These are phyloP conservation scores for Damaliscus lunatus DNA, from an alignment of 2,113 vertebrate species.

Conservation along the genomic window DNA sequence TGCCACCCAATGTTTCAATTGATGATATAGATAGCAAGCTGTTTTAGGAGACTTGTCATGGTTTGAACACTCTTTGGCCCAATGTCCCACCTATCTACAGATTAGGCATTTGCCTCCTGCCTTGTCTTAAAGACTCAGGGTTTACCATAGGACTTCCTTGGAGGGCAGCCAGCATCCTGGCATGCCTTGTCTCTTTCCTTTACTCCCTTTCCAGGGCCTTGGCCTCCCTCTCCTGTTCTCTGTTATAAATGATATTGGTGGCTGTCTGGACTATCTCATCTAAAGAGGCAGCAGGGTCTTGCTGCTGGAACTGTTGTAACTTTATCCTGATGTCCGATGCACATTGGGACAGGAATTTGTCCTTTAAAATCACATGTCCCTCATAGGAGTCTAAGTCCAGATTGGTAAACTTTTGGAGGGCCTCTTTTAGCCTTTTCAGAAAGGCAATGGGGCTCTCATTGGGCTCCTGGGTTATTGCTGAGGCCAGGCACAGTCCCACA, in stretches of 20 bases:
- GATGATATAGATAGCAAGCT: neutral
- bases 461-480: neutral
- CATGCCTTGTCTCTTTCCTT: neutral
- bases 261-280: neutral
- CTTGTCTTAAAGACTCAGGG: neutral
- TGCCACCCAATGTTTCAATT: neutral
- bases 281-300: neutral
- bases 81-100: neutral
- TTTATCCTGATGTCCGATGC: neutral
- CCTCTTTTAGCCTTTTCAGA: neutral
- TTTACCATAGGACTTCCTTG: neutral
- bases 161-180: neutral
- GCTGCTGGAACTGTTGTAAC: neutral
- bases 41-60: neutral
- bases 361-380: neutral
- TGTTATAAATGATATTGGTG: neutral
- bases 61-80: neutral
- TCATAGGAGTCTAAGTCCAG: neutral
- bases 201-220: neutral
- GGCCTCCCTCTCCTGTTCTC: neutral
- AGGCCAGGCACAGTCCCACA: neutral
- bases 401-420: neutral
- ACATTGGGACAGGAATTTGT: neutral
- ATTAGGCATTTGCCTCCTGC: neutral
- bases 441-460: neutral